Conservation (phyloP, 2,797 vertebrate species). For the Fratercula arctica region DNA sequence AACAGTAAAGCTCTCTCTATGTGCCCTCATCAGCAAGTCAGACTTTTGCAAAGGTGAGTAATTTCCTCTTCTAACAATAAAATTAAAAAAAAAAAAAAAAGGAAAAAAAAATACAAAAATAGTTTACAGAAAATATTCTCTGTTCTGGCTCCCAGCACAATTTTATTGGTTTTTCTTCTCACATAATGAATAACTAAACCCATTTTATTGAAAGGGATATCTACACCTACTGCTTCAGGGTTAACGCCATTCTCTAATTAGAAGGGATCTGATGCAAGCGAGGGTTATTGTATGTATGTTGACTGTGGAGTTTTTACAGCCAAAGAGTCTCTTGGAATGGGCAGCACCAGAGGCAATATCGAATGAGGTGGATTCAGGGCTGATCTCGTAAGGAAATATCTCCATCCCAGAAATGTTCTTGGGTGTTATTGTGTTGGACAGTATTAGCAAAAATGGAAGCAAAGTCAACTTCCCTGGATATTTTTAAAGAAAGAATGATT, state of each 20-base stretch:
- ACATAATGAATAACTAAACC: conserved; percentile 38
- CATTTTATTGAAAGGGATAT: conserved; percentile 33
- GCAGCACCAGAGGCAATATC: not conserved
- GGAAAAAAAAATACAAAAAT: not conserved
- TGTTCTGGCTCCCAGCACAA: conserved; percentile 17
- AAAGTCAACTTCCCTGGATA: not conserved
- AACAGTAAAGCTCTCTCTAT: not conserved
- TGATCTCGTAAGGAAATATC: not conserved
- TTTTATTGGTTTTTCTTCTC: conserved; percentile 45
- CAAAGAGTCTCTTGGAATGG: not conserved
- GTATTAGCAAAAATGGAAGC: not conserved
- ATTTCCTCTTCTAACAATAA: not conserved
- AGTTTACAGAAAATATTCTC: conserved; percentile 12
- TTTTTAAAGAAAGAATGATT: not conserved
- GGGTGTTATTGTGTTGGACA: not conserved
- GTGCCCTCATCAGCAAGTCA: not conserved
- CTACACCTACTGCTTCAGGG: conserved; percentile 1
- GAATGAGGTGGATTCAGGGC: not conserved
- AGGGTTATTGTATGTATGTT: not conserved
- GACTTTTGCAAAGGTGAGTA: not conserved
- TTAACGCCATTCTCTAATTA: conserved; percentile 30
- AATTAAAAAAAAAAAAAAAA: not conserved
- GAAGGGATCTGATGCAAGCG: not conserved
- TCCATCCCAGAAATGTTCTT: not conserved
- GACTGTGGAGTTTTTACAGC: conserved; percentile 27